Percentiles rank a stretch among this genome's conserved stretches.
These are phyloP conservation scores for Doris montereyensis DNA, from an alignment of 2,888 invertebrate species.

Conservation along the genomic window DNA sequence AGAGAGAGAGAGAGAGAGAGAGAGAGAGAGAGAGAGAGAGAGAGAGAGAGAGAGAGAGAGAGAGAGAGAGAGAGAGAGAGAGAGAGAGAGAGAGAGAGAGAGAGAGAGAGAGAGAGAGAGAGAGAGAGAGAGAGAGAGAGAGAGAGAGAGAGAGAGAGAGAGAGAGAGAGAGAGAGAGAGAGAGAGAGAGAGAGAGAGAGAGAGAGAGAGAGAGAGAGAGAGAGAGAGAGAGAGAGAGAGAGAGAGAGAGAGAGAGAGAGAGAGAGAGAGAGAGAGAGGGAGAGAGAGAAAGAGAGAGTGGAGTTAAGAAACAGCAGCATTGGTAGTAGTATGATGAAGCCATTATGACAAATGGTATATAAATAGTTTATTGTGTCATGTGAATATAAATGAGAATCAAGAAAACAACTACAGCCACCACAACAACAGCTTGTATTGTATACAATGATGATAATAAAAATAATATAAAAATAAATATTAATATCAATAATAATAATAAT, in stretches of 20 bases:
- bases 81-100: constrained; percentile 4
- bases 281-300: not conserved
- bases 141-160: not conserved
- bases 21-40: constrained; percentile 25
- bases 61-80: not conserved
- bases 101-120: constrained; percentile 10
- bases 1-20: constrained; percentile 14
- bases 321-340: too few relatives aligned
- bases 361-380: too few relatives aligned
- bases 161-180: not conserved
- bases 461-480: too few relatives aligned
- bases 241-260: not conserved
- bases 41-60: constrained; percentile 23
- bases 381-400: too few relatives aligned
- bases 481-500: too few relatives aligned
- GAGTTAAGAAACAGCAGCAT: too few relatives aligned
- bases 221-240: not conserved
- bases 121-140: not conserved
- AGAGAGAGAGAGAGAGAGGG: not conserved
- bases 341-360: too few relatives aligned
- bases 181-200: constrained; percentile 14
- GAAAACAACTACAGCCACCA: too few relatives aligned
- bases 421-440: too few relatives aligned
- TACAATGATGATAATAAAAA: too few relatives aligned
- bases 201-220: constrained; percentile 5